Base-by-base conservation (phyloP, 2,797 vertebrate species). In the Psittacula derbiana region DNA sequence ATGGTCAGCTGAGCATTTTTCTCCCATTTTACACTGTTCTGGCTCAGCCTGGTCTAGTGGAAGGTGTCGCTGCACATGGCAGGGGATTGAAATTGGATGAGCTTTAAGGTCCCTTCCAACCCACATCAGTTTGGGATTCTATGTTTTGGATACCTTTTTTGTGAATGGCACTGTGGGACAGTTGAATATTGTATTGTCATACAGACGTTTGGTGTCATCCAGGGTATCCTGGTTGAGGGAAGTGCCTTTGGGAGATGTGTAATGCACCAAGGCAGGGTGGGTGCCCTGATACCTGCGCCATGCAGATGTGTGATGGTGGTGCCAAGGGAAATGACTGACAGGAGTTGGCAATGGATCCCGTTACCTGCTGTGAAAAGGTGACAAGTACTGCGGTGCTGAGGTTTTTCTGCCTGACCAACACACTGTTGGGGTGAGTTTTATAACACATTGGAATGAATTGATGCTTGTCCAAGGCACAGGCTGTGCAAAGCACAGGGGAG, bases 251-350 rank as follows among this genome's bases (percentile, higher is more conserved):
- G 49, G 58, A 47, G 25, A 14, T 17, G 24, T 49, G 25, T 16
- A 12, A 50, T 36, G 71, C 49, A 27, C 31, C 5, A 2, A 40
- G 15, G 44, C 50, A 50, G 28, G 44, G 40, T 1, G 6, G 15
- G 27, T 44, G 21, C 36, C 66, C 27, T 12, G 5, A 0, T 36
- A 43, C 41, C 30, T 61, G 58, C 31, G 43, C 62, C 1, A 0
- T 12, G 50, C 58, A 4, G 0, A 4, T 12, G n/a, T 43, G 36
- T 49, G 71, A 50, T 21, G 71, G 64, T 6, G 33, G 30, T 50
- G 36, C 36, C 12, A 28, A 61, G 46, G 65, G 28, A 40, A 20
- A 11, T 27, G 36, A 41, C 19, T 60, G 73, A 25, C 28, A 33
- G 53, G 72, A 21, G 33, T 27, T 16, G 40, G 58, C 44, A 31